A percentile compares a stretch with the other conserved stretches of the same genome.
These are phyloP conservation scores for Emydoidea blandingii DNA, from an alignment of 2,797 vertebrate species.

Conservation along the genomic window DNA sequence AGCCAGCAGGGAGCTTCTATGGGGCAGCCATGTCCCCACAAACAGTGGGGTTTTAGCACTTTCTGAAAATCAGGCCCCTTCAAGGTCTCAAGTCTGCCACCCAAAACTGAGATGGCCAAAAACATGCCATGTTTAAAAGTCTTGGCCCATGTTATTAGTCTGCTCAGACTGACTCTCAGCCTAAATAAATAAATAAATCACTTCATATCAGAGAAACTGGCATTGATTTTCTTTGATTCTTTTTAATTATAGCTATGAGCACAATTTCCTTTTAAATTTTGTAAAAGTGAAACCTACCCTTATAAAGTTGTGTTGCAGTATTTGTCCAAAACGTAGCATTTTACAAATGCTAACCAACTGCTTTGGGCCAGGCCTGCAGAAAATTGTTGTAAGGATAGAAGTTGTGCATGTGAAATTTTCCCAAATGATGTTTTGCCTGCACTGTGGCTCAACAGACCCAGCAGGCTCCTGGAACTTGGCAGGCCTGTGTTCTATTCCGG, in stretches of 20 bases:
- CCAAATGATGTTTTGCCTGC: not conserved
- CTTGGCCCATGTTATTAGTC: not conserved
- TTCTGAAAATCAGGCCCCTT: not conserved
- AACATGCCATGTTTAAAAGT: not conserved
- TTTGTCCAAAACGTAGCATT: not conserved
- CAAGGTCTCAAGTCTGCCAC: not conserved
- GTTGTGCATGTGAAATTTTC: not conserved
- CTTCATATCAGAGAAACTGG: not conserved
- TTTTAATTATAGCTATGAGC: not conserved
- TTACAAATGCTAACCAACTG: fast-evolving
- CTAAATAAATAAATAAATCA: not conserved
- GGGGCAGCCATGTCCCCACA: not conserved
- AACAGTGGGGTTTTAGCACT: not conserved
- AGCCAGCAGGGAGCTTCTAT: not conserved
- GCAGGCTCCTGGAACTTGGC: not conserved
- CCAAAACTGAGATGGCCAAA: not conserved
- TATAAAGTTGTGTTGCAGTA: not conserved
- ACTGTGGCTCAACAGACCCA: not conserved
- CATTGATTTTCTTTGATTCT: not conserved
- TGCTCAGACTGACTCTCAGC: not conserved
- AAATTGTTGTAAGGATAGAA: not conserved
- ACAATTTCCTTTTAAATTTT: fast-evolving
- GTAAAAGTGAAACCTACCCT: not conserved
- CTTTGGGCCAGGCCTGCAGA: not conserved
- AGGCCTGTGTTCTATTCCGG: not conserved